phyloP scores from a whole-genome alignment of 2,113 vertebrate species.

The Rissa tridactyla region DNA sequence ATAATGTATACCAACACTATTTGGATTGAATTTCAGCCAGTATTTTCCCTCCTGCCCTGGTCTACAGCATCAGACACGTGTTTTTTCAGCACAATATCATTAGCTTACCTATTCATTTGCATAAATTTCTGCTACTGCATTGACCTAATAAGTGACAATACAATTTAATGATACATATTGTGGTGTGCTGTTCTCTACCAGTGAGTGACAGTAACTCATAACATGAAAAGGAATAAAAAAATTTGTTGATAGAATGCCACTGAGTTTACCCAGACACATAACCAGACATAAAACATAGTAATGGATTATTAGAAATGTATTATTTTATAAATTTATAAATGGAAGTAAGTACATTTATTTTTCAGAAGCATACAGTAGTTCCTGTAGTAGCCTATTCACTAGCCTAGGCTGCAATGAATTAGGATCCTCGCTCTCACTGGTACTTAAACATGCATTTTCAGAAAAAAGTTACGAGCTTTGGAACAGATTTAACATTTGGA shows the following conservation, averaged over 20 bases:
- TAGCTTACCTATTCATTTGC: neutral
- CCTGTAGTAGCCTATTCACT: neutral
- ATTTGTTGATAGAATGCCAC: neutral
- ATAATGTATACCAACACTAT: neutral
- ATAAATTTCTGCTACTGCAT: neutral
- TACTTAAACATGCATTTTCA: neutral
- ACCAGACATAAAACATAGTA: neutral
- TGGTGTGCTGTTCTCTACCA: neutral
- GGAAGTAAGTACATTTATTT: neutral
- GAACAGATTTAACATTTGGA: neutral
- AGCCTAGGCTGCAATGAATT: neutral
- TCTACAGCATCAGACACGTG: accelerated
- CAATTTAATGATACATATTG: neutral
- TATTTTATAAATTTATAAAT: neutral
- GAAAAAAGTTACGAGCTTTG: conserved; percentile 2
- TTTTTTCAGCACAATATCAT: neutral
- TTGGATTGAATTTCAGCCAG: neutral
- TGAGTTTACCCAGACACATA: neutral
- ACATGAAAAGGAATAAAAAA: neutral
- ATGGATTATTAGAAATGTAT: neutral
- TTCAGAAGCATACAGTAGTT: neutral
- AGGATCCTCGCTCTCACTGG: neutral
- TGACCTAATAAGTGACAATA: neutral
- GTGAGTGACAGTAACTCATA: neutral
- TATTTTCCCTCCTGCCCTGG: neutral